These are phyloP conservation scores for Leucopsar rothschildi DNA, from an alignment of 2,113 vertebrate genomes.

Conservation along the genomic window DNA sequence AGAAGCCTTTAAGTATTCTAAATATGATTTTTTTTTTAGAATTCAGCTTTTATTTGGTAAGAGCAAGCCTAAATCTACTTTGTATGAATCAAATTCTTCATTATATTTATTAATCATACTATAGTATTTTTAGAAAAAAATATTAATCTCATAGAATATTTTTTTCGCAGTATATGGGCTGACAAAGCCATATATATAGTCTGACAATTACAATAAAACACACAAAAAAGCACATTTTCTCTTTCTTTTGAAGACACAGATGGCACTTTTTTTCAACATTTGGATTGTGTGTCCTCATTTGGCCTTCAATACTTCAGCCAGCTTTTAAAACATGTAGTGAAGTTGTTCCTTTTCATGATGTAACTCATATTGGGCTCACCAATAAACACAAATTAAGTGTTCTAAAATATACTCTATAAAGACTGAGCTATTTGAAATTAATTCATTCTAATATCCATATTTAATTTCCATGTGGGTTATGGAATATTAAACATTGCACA, in stretches of 20 bases:
- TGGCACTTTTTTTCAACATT: background rate
- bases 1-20: background rate
- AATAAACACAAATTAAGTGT: background rate
- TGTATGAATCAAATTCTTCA: background rate
- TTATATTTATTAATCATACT: background rate
- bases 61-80: background rate
- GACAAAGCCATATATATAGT: background rate
- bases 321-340: background rate
- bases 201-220: background rate
- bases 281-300: background rate
- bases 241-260: background rate
- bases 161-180: background rate
- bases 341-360: background rate
- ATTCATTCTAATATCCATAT: background rate
- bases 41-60: background rate
- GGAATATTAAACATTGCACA: background rate
- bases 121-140: background rate
- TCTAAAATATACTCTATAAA: background rate
- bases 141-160: background rate
- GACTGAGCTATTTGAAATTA: background rate
- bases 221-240: background rate
- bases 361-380: background rate
- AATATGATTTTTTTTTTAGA: background rate
- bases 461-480: background rate
- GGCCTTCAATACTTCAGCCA: background rate